Evolutionary conservation across 1,140 invertebrate genomes (phyloP).

Genomic region (Kradibia gibbosae): DNA sequence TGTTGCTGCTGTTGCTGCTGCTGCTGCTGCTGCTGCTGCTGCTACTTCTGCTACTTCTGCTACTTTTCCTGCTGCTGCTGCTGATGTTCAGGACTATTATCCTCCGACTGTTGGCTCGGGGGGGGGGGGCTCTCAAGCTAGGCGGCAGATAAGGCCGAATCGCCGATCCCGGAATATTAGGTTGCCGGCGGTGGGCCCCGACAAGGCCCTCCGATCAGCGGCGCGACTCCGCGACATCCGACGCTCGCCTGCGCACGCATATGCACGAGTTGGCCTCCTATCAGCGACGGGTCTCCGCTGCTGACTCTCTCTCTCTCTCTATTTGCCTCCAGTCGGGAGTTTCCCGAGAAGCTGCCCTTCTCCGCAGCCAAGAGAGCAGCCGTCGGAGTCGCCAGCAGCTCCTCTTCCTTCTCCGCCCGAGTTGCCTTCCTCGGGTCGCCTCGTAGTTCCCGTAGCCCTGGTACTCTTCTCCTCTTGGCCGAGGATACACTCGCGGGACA

Average conservation of each 20-base stretch:
- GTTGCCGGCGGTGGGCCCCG: not conserved
- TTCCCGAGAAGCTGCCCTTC: not conserved
- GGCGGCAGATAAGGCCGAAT: not conserved
- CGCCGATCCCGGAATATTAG: slow-evolving; percentile 4
- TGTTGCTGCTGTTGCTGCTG: slow-evolving; percentile 16
- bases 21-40: slow-evolving; percentile 21
- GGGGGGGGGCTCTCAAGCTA: not conserved
- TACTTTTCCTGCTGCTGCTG: not conserved
- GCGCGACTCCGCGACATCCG: slow-evolving; percentile 8
- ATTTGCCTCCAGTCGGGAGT: not conserved
- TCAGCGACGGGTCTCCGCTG: not conserved
- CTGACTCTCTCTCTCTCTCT: not conserved
- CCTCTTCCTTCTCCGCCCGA: not conserved
- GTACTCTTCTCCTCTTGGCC: not conserved
- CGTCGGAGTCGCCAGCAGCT: too few species aligned
- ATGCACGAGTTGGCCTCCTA: not conserved
- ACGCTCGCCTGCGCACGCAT: not conserved
- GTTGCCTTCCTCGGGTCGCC: not conserved
- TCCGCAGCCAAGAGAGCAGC: not conserved
- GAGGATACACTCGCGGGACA: not conserved
- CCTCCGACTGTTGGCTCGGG: not conserved
- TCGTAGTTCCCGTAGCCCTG: not conserved
- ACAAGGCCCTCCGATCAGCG: not conserved
- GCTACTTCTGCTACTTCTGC: not conserved
- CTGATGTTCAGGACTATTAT: slow-evolving; percentile 1